Conservation (phyloP, 1,140 invertebrate genomes). For the Drosophila lini region DNA sequence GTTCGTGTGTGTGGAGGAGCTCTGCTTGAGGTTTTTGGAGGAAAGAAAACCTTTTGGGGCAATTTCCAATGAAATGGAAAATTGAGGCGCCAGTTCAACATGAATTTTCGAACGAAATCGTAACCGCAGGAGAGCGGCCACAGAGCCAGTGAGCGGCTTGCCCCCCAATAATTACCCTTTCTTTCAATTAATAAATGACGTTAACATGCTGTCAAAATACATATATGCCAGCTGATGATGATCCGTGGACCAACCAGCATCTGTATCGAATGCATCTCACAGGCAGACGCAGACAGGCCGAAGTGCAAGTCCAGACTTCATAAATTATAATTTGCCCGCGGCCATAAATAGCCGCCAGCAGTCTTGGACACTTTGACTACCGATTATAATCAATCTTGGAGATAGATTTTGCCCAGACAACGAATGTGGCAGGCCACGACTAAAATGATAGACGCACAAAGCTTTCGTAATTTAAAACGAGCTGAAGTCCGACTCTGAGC, state of each 20-base stretch:
- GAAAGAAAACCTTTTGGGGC: constrained; percentile 45
- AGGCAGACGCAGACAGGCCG: constrained; percentile 56
- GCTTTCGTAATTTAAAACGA: constrained; percentile 66
- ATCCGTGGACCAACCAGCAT: constrained; percentile 63
- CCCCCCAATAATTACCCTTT: constrained; percentile 59
- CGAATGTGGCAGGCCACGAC: constrained; percentile 55
- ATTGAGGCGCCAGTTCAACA: constrained; percentile 59
- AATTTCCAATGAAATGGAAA: constrained; percentile 75
- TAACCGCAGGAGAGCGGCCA: constrained; percentile 65
- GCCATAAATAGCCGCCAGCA: constrained; percentile 53
- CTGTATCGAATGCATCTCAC: constrained; percentile 56
- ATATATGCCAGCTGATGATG: constrained; percentile 66
- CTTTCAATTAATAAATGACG: constrained; percentile 82
- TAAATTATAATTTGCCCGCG: constrained; percentile 77
- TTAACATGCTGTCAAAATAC: constrained; percentile 81
- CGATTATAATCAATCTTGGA: constrained; percentile 83
- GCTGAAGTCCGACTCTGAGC: constrained; percentile 36
- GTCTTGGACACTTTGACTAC: constrained; percentile 77
- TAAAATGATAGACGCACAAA: constrained; percentile 66
- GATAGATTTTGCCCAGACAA: constrained; percentile 70
- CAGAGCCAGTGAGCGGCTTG: constrained; percentile 2
- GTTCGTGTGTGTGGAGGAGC: constrained; percentile 14
- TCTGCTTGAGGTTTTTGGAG: constrained; percentile 53
- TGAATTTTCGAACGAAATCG: constrained; percentile 58
- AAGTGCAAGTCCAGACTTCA: constrained; percentile 74